Conservation (phyloP, 2,797 vertebrate genomes). For the Cynodonichthys magdalenae region DNA sequence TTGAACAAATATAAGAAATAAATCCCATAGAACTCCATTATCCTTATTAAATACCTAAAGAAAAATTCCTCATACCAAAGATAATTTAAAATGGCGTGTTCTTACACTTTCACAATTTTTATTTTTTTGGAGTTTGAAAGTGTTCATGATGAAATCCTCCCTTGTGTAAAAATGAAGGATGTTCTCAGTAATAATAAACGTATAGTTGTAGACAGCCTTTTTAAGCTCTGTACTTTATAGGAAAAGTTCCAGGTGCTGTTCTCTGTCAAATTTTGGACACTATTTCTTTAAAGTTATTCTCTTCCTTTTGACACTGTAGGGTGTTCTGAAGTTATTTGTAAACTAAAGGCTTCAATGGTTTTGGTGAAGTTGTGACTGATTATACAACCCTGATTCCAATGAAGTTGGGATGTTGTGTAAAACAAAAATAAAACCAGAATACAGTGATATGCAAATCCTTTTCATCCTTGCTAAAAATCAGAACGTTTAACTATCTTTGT, state of each 20-base stretch:
- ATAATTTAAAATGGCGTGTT: not conserved
- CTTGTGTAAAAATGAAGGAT: not conserved
- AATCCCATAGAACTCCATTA: not conserved
- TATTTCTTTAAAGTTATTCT: slow-evolving; percentile 15
- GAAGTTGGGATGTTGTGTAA: too few species aligned
- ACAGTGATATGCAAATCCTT: too few species aligned
- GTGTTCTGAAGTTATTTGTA: slow-evolving; percentile 22
- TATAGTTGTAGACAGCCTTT: not conserved
- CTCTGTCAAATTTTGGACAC: slow-evolving; percentile 11
- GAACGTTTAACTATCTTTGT: too few species aligned
- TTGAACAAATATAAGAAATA: not conserved
- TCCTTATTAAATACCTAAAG: not conserved
- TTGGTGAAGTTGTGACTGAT: not conserved
- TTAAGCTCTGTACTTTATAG: not conserved
- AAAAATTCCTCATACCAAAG: not conserved
- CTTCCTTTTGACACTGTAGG: slow-evolving; percentile 7
- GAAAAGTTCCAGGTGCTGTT: slow-evolving; percentile 25
- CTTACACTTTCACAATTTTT: not conserved
- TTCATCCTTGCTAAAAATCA: too few species aligned
- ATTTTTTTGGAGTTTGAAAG: not conserved
- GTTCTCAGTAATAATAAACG: not conserved
- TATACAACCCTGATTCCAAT: too few species aligned
- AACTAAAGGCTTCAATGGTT: slow-evolving; percentile 20
- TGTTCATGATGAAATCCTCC: not conserved
- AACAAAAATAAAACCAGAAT: too few species aligned